These are phyloP conservation scores for Sebastes elongatus DNA, from an alignment of 2,797 vertebrate species.

Conservation along the genomic window DNA sequence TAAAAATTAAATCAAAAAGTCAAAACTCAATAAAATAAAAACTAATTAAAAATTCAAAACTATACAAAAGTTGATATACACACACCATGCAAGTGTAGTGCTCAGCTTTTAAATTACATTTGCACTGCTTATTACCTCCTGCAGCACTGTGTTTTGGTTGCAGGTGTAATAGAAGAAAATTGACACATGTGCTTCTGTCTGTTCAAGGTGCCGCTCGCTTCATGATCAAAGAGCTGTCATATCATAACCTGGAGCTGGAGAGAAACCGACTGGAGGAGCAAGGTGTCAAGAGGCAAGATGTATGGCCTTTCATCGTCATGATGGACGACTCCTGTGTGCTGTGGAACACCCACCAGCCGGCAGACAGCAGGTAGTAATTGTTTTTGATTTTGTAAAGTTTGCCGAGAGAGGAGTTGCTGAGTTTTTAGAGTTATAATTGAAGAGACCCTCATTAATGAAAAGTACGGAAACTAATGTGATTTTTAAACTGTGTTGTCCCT, in stretches of 20 bases:
- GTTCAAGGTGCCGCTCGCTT: constrained; percentile 92
- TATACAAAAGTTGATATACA: not conserved
- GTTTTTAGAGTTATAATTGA: not conserved
- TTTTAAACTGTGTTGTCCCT: not conserved
- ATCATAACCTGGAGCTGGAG: constrained; percentile 97
- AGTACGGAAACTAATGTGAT: not conserved
- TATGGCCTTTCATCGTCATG: constrained; percentile 97
- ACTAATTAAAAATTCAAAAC: too few species aligned
- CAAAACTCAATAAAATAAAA: too few species aligned
- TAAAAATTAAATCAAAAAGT: too few species aligned
- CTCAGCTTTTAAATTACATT: not conserved
- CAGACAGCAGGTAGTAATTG: constrained; percentile 83
- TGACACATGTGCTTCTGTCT: constrained; percentile 1
- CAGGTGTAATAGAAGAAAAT: not conserved
- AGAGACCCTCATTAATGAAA: not conserved
- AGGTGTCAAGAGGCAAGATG: constrained; percentile 91
- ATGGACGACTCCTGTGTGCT: constrained; percentile 98
- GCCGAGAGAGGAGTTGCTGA: not conserved
- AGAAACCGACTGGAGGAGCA: constrained; percentile 94
- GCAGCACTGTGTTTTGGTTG: not conserved
- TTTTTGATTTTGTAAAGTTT: not conserved
- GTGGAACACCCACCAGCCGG: constrained; percentile 88
- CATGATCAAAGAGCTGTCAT: constrained; percentile 98
- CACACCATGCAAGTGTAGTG: not conserved
- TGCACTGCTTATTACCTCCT: not conserved